Percentiles rank a stretch among this genome's conserved stretches.
phyloP scores from a whole-genome alignment of 2,888 invertebrate species.

The Aplocera efformata region DNA sequence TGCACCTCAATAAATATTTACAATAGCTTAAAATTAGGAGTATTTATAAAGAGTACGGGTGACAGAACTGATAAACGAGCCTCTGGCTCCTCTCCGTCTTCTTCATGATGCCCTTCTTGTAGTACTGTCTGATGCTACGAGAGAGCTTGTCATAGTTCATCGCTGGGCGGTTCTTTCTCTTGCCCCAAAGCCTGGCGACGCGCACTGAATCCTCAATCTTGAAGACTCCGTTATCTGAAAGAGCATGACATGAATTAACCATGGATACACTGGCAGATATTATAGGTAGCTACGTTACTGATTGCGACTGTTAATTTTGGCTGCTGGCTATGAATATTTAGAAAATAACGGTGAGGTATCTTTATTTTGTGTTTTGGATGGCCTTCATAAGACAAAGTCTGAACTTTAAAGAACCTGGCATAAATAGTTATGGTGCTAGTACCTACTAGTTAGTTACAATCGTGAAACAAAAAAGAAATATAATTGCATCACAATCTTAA shows the following conservation, averaged over 20 bases:
- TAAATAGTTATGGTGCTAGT: too few relatives aligned
- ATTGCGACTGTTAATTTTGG: too few relatives aligned
- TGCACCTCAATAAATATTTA: constrained; percentile 53
- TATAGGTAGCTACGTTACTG: too few relatives aligned
- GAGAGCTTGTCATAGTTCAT: constrained; percentile 99
- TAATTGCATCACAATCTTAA: too few relatives aligned
- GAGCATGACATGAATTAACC: constrained; percentile 57
- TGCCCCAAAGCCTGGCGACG: constrained; percentile 98
- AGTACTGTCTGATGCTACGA: constrained; percentile 98
- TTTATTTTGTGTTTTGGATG: too few relatives aligned
- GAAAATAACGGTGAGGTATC: too few relatives aligned
- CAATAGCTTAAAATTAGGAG: constrained; percentile 42
- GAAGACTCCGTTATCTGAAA: constrained; percentile 91
- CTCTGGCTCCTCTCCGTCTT: constrained; percentile 99
- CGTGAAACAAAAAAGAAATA: too few relatives aligned
- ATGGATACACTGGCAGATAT: constrained; percentile 35
- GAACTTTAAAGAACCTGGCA: too few relatives aligned
- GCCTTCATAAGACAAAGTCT: too few relatives aligned
- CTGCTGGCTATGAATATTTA: too few relatives aligned
- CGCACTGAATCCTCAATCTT: constrained; percentile 99
- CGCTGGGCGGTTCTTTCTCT: constrained; percentile 97
- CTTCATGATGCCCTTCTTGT: constrained; percentile 99
- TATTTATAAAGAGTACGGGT: constrained; percentile 92
- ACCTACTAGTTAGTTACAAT: too few relatives aligned
- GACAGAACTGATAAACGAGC: constrained; percentile 99